Evolutionary conservation across 2,888 invertebrate genomes (phyloP).

Genomic region (Heliconius aoede): DNA sequence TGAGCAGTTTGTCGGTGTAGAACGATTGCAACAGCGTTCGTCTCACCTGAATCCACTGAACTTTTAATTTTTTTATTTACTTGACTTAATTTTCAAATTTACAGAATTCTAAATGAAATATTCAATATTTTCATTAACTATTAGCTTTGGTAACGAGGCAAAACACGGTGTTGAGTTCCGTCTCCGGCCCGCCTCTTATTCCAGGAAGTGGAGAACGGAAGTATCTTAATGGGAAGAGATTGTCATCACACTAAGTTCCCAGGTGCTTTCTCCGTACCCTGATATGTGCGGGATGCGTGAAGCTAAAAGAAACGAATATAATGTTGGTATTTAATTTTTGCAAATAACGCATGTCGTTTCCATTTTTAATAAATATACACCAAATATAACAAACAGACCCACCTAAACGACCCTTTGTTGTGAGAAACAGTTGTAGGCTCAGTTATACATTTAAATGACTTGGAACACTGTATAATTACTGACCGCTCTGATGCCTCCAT

Average conservation of each 20-base stretch:
- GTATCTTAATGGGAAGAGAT: too few relatives aligned
- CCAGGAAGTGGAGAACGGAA: too few relatives aligned
- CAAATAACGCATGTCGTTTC: background rate
- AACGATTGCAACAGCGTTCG: slow-evolving; percentile 12
- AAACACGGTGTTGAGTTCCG: too few relatives aligned
- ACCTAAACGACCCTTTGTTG: slow-evolving; percentile 36
- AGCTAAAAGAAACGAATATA: too few relatives aligned
- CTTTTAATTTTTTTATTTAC: slow-evolving; percentile 5
- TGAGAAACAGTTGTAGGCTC: slow-evolving; percentile 33
- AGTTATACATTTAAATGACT: slow-evolving; percentile 31
- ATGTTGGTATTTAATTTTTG: background rate
- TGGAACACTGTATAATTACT: slow-evolving; percentile 27
- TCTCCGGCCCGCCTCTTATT: too few relatives aligned
- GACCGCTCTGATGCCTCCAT: slow-evolving; percentile 24
- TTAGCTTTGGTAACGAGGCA: too few relatives aligned
- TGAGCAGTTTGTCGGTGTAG: background rate
- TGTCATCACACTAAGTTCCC: too few relatives aligned
- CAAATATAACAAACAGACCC: slow-evolving; percentile 24
- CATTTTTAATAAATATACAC: slow-evolving; percentile 20
- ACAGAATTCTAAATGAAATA: too few relatives aligned
- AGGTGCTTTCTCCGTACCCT: too few relatives aligned
- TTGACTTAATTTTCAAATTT: too few relatives aligned
- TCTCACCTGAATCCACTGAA: slow-evolving; percentile 1
- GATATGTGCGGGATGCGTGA: too few relatives aligned
- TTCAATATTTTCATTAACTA: too few relatives aligned